Conservation (phyloP, 2,888 invertebrate species). For the Hirtodrosophila confusa region DNA sequence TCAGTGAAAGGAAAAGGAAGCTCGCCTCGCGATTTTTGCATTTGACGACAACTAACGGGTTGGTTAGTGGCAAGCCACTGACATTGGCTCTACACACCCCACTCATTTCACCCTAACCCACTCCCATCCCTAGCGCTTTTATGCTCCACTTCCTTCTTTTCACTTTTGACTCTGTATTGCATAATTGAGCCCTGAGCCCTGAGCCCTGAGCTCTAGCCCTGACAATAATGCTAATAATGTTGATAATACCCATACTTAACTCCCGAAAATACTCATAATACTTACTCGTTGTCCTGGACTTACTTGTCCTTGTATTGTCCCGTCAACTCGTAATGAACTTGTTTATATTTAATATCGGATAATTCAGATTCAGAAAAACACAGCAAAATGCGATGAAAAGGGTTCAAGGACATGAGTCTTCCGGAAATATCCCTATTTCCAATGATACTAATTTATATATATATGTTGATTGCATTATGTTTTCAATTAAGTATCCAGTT, state of each 20-base stretch:
- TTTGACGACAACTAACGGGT: slow-evolving; percentile 68
- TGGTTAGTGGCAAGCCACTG: slow-evolving; percentile 43
- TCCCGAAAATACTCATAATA: slow-evolving; percentile 43
- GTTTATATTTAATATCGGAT: background rate
- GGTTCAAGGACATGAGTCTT: too few relatives aligned
- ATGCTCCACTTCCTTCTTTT: slow-evolving; percentile 1
- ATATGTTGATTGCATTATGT: too few relatives aligned
- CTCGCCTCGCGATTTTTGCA: slow-evolving; percentile 72
- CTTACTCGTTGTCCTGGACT: background rate
- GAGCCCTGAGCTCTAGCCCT: slow-evolving; percentile 48
- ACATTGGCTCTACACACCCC: slow-evolving; percentile 18
- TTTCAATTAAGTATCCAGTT: too few relatives aligned
- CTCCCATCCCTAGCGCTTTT: background rate
- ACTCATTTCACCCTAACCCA: background rate
- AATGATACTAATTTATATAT: too few relatives aligned
- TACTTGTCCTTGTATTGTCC: slow-evolving; percentile 2
- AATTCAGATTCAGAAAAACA: too few relatives aligned
- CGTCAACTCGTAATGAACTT: slow-evolving; percentile 37
- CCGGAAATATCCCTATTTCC: too few relatives aligned
- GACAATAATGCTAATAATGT: slow-evolving; percentile 73
- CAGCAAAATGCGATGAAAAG: too few relatives aligned
- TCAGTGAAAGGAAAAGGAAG: slow-evolving; percentile 70
- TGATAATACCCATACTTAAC: slow-evolving; percentile 49
- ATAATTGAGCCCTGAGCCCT: slow-evolving; percentile 38
- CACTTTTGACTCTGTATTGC: slow-evolving; percentile 32